Conservation (phyloP, 2,888 invertebrate genomes). For the Colostygia pectinataria region DNA sequence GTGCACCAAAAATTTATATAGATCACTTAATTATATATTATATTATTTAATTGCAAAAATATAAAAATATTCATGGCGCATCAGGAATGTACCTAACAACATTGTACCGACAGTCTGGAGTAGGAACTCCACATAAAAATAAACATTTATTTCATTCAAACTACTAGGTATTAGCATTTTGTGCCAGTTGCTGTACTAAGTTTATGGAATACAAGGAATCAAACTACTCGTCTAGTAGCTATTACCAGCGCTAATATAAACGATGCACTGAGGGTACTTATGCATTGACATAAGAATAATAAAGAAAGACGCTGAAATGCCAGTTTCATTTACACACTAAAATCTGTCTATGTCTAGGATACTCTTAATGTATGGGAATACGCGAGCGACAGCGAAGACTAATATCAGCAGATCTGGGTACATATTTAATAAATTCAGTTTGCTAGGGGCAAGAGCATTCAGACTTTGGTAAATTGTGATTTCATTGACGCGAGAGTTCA, state of each 20-base stretch:
- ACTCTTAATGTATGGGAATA: no score
- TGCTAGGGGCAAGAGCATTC: constrained; percentile 27
- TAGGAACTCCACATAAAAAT: constrained; percentile 16
- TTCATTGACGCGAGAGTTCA: neutral
- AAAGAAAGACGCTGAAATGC: no score
- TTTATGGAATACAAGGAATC: neutral
- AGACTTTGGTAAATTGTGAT: constrained; percentile 13
- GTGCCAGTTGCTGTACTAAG: constrained; percentile 14
- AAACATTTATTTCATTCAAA: neutral
- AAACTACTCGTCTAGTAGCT: neutral
- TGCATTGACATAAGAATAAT: no score
- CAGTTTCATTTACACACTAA: no score
- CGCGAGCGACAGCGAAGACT: no score
- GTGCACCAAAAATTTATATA: constrained; percentile 19
- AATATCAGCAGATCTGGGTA: no score
- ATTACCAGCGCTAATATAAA: neutral
- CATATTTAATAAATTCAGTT: neutral
- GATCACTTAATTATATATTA: constrained; percentile 14
- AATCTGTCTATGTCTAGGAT: no score
- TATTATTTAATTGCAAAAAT: constrained; percentile 21
- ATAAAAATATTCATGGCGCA: constrained; percentile 23
- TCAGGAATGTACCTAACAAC: constrained; percentile 39
- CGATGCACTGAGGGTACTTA: no score
- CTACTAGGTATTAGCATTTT: constrained; percentile 12
- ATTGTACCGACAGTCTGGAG: constrained; percentile 38